These are phyloP conservation scores for Tridacna gigas DNA, from an alignment of 2,888 invertebrate genomes.

Conservation along the genomic window DNA sequence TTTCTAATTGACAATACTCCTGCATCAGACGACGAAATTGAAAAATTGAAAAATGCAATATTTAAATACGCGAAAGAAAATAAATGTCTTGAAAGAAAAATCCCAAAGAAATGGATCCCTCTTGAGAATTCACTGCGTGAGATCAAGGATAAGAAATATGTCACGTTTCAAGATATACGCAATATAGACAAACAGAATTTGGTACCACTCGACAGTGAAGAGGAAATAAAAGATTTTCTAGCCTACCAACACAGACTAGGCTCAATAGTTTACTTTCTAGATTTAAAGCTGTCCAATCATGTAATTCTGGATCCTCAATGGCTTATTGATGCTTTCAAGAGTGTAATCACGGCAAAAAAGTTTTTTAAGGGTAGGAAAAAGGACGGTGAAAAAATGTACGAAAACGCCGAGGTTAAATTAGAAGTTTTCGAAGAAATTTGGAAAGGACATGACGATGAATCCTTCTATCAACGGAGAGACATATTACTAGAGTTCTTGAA, in stretches of 20 bases:
- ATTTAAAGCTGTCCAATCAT: slow-evolving; percentile 19
- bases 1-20: slow-evolving; percentile 24
- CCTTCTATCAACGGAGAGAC: slow-evolving; percentile 15
- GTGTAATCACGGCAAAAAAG: slow-evolving; percentile 31
- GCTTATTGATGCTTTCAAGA: slow-evolving; percentile 45
- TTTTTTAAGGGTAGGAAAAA: slow-evolving; percentile 11
- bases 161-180: slow-evolving; percentile 22
- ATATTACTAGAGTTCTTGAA: slow-evolving; percentile 24
- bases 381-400: not conserved
- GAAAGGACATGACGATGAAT: not conserved
- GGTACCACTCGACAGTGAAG: slow-evolving; percentile 9
- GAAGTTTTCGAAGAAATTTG: slow-evolving; percentile 31
- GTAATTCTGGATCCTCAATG: slow-evolving; percentile 36
- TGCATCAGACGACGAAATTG: not conserved
- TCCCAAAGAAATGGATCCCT: slow-evolving; percentile 43
- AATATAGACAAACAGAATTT: not conserved
- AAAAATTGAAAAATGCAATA: not conserved
- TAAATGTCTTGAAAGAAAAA: not conserved
- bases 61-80: not conserved
- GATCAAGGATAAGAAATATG: not conserved
- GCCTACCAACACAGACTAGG: slow-evolving; percentile 37
- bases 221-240: slow-evolving; percentile 28
- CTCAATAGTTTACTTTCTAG: slow-evolving; percentile 30
- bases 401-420: slow-evolving; percentile 5
- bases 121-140: slow-evolving; percentile 15